These are phyloP conservation scores for Cosmopolites sordidus DNA, from an alignment of 2,888 invertebrate species.

Conservation along the genomic window DNA sequence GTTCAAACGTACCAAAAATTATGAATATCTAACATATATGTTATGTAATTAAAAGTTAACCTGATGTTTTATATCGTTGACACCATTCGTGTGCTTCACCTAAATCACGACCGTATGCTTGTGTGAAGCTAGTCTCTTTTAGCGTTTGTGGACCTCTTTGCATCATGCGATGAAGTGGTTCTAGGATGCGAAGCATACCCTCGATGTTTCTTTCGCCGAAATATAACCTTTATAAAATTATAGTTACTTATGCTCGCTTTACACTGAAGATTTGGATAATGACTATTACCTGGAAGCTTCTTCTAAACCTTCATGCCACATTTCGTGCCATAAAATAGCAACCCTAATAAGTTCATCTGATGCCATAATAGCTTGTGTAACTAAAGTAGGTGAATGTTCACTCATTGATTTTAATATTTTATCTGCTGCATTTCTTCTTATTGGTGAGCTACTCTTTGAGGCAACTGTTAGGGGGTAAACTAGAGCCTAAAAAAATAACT, in stretches of 20 bases:
- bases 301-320: constrained; percentile 97
- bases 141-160: constrained; percentile 92
- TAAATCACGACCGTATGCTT: constrained; percentile 92
- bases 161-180: constrained; percentile 91
- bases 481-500: constrained; percentile 65
- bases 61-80: constrained; percentile 67
- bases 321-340: constrained; percentile 98
- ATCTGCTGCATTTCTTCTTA: constrained; percentile 86
- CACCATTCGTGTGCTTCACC: constrained; percentile 96
- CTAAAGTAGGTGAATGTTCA: constrained; percentile 86
- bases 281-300: constrained; percentile 72
- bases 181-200: constrained; percentile 94
- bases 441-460: constrained; percentile 84
- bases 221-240: constrained; percentile 58
- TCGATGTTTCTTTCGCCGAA: constrained; percentile 95
- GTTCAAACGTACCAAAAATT: no score
- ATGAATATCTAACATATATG: no score
- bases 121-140: constrained; percentile 95
- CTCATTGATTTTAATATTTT: constrained; percentile 94
- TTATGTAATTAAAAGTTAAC: constrained; percentile 1
- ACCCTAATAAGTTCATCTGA: constrained; percentile 95
- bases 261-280: background rate
- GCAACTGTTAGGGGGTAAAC: constrained; percentile 98
- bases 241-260: no score
- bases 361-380: constrained; percentile 94